These are phyloP conservation scores for Nephotettix cincticeps DNA, from an alignment of 1,140 invertebrate species.

Conservation along the genomic window DNA sequence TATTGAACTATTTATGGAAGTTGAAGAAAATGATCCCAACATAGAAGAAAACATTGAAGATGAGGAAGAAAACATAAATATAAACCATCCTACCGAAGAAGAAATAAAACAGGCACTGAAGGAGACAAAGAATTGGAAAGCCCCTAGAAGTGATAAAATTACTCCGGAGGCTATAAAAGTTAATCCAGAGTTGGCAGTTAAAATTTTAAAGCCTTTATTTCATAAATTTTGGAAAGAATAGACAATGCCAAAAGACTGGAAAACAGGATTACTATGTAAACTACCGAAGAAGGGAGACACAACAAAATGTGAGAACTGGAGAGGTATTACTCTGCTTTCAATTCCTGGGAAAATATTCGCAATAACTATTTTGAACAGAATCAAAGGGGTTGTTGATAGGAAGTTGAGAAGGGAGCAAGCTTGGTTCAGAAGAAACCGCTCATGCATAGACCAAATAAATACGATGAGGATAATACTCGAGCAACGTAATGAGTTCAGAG, in stretches of 20 bases:
- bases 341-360: slow-evolving; percentile 24
- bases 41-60: slow-evolving; percentile 5
- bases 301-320: slow-evolving; percentile 29
- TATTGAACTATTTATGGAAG: slow-evolving; percentile 1
- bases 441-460: slow-evolving; percentile 21
- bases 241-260: slow-evolving; percentile 21
- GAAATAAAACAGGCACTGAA: slow-evolving; percentile 21
- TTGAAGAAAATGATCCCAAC: not conserved
- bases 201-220: slow-evolving; percentile 6
- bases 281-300: slow-evolving; percentile 24
- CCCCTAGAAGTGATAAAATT: slow-evolving; percentile 9
- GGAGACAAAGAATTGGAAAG: slow-evolving; percentile 20
- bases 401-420: slow-evolving; percentile 21
- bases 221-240: not conserved
- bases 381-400: slow-evolving; percentile 16
- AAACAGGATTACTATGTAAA: slow-evolving; percentile 23
- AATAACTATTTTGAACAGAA: slow-evolving; percentile 23
- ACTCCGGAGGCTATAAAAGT: slow-evolving; percentile 1
- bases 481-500: slow-evolving; percentile 1
- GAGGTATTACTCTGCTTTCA: slow-evolving; percentile 24
- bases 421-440: slow-evolving; percentile 14
- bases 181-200: slow-evolving; percentile 4
- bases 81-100: not conserved
- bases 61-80: slow-evolving; percentile 1
- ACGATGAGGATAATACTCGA: slow-evolving; percentile 24